Evolutionary conservation across 2,113 vertebrate species (phyloP), one percentile per base, ranked within the genome.

Genomic region (Pelmatolapia mariae): DNA sequence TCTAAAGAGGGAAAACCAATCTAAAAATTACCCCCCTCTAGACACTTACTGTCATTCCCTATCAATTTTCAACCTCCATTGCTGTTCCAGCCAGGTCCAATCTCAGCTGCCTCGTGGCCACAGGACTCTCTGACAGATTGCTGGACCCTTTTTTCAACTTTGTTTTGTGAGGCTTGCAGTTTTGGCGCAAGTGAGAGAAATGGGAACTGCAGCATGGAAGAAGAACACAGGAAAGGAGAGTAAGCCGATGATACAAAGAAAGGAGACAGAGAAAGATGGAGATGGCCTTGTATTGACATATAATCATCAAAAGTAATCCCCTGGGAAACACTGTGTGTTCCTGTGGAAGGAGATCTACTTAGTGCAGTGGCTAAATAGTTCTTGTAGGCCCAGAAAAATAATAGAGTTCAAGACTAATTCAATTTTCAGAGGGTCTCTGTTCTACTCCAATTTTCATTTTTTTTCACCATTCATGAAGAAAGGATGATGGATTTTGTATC

Each of bases 71-170:
- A 26, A 85, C 89, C 87, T 92, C 90, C 81, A 89, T 61, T 87
- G 84, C 86, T 63, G 15, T 81, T 82, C 33, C 71, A 88, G 85
- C 93, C 92, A 84, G 91, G 88, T 91, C 84, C 92, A 93, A 93
- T 95, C 93, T 93, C 92, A 88, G 87, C 86, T 94, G 92, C 93
- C 93, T 94, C 15, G 9, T 92, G 92, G 94, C 90, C 87, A 86
- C 83, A 61, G 90, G 87, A 89, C 85, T 89, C 73, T 40, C 33
- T 92, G 93, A 93, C 86, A 90, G 83, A 93, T 92, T 90, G 80
- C 79, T 86, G 89, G 88, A 89, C 86, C 54, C 78, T 81, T 87
- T 88, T 68, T 73, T 73, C 83, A 79, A 85, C 83, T 89, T 87
- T 81, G 59, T 63, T 85, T 83, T 84, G 68, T 57, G 66, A 88